Percentiles rank a stretch among this genome's conserved stretches.
Evolutionary conservation across 2,888 invertebrate species (phyloP).

Genomic region (Cyclophora albipunctata): DNA sequence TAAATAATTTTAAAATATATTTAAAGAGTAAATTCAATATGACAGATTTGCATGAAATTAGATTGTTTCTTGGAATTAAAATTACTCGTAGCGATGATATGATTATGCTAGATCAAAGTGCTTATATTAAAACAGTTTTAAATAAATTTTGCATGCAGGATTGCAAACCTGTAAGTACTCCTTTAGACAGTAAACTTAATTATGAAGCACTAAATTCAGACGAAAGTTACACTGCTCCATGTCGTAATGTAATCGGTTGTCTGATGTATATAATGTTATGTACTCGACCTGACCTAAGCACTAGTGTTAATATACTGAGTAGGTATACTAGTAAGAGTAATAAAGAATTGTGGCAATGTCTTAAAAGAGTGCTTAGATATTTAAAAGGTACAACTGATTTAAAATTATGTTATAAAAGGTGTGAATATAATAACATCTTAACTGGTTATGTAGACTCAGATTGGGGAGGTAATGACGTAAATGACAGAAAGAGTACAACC

Average conservation of each 20-base stretch:
- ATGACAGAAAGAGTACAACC: constrained; percentile 7
- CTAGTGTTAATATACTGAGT: constrained; percentile 3
- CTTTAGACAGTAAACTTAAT: constrained; percentile 11
- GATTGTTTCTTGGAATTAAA: constrained; percentile 21
- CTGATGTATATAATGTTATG: constrained; percentile 7
- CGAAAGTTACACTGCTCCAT: constrained; percentile 11
- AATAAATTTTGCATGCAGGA: constrained; percentile 19
- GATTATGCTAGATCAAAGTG: constrained; percentile 15
- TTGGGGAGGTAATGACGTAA: constrained; percentile 4
- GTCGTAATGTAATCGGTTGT: constrained; percentile 15
- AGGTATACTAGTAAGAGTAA: constrained; percentile 5
- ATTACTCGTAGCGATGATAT: constrained; percentile 2
- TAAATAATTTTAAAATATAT: neutral
- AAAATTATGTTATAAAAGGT: constrained; percentile 1
- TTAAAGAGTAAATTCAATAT: constrained; percentile 16
- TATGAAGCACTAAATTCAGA: constrained; percentile 8
- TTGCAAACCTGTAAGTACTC: constrained; percentile 15
- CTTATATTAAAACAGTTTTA: constrained; percentile 15
- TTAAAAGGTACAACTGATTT: constrained; percentile 3
- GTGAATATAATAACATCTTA: neutral
- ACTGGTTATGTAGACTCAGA: constrained; percentile 3
- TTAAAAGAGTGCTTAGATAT: constrained; percentile 7
- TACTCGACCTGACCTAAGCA: constrained; percentile 4
- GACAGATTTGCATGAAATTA: constrained; percentile 10
- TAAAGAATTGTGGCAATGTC: constrained; percentile 6